Base-by-base conservation (phyloP, 2,888 invertebrate species). In the Drosophila mimica region DNA sequence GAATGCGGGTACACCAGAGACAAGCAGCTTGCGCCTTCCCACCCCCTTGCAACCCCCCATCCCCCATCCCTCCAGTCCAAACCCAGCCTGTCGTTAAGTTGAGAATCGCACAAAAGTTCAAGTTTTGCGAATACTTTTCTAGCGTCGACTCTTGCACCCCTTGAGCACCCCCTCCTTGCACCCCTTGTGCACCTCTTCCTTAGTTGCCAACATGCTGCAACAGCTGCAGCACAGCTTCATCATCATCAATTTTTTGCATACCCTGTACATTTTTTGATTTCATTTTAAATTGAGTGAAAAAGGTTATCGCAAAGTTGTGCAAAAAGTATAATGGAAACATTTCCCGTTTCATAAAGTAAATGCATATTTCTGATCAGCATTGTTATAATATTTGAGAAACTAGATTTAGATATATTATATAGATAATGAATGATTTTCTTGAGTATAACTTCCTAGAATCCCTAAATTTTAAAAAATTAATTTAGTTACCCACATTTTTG, bases 41-140 rank as follows among this genome's bases (percentile, higher is more conserved):
- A 43, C 15, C 40, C 30, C 25, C 13, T 25, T 49, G 8, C 13
- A n/a, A 5, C 46, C 2, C 25, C 25, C 25, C 25, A 25, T n/a
- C n/a, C n/a, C n/a, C n/a, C n/a, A n/a, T n/a, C 53, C 33, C 13
- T 3, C 13, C 6, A 34, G 8, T 8, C 54, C 38, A 5, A 9
- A 15, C 15, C 28, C 40, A 34, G 53, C 52, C n/a, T 38, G 56
- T 75, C 81, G 79, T 83, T 83, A 76, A 84, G 84, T 87, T 82
- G 88, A 76, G 81, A 71, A 77, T 78, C 78, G 72, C 77, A 80
- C 76, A 82, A 89, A 89, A 86, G 86, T 88, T 88, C 73, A 89
- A 89, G 81, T 88, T 88, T 78, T 70, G 69, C 53, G 66, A 71
- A 74, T 76, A 76, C 59, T 79, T 81, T 88, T 72, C 68, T 59